These are phyloP conservation scores for Neolamprologus sp. DNA, from an alignment of 2,113 vertebrate genomes.

Conservation along the genomic window DNA sequence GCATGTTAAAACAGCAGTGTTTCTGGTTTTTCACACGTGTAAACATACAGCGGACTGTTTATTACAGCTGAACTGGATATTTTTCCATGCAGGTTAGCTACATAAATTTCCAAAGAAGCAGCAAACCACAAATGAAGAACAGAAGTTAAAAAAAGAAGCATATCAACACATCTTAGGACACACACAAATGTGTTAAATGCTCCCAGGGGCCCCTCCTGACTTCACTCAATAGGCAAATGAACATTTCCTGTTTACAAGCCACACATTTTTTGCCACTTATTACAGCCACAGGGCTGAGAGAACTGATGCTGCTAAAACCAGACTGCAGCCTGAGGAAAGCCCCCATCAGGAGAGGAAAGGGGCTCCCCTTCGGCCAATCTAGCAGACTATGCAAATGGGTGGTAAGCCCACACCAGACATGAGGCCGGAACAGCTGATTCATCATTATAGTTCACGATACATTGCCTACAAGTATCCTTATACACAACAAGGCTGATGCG, in stretches of 20 bases:
- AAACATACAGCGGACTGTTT: conserved; percentile 9
- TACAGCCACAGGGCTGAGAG: conserved; percentile 1
- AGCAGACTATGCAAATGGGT: background rate
- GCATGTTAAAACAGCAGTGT: background rate
- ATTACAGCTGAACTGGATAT: background rate
- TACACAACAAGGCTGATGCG: background rate
- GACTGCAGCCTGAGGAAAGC: conserved; percentile 9
- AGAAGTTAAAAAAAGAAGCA: background rate
- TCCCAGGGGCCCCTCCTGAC: conserved; percentile 27
- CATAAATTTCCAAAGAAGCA: background rate
- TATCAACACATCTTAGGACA: background rate
- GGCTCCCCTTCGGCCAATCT: background rate
- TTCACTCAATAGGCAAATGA: conserved; percentile 46
- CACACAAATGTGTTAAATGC: background rate
- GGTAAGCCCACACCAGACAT: background rate
- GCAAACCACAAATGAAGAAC: background rate
- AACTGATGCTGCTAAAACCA: background rate
- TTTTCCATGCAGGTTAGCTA: background rate
- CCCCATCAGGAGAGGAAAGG: background rate
- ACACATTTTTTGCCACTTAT: conserved; percentile 40
- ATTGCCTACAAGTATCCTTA: background rate
- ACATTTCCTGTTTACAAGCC: conserved; percentile 73
- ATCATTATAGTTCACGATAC: background rate
- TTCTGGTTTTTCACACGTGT: background rate
- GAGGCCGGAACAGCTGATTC: background rate